phyloP scores from a whole-genome alignment of 2,113 vertebrate genomes.

The Brachyhypopomus occidentalis region DNA sequence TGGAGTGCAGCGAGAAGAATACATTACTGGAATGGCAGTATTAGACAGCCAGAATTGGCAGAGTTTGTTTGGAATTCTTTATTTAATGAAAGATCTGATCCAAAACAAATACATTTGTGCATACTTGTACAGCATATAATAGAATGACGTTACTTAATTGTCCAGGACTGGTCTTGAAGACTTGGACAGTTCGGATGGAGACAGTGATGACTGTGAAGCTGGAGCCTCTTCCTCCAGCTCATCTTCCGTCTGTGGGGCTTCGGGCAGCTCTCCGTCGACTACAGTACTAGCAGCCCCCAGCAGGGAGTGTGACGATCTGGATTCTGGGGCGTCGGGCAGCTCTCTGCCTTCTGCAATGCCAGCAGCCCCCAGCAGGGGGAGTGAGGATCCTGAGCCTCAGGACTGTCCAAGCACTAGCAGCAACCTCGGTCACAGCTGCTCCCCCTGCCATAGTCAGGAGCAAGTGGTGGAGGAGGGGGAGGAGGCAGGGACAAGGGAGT shows the following conservation, averaged over 20 bases:
- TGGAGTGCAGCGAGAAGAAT: neutral
- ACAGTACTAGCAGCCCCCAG: neutral
- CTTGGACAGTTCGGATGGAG: slow-evolving; percentile 71
- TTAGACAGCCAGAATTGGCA: too few species aligned
- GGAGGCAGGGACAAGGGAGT: neutral
- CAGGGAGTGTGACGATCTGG: neutral
- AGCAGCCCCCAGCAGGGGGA: neutral
- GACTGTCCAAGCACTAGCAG: slow-evolving; percentile 4
- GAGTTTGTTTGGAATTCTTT: too few species aligned
- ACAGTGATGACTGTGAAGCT: slow-evolving; percentile 65
- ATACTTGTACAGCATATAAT: neutral
- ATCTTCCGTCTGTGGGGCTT: slow-evolving; percentile 34
- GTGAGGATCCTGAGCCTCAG: neutral
- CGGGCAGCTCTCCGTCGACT: neutral
- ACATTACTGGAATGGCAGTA: too few species aligned
- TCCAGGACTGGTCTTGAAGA: slow-evolving; percentile 80
- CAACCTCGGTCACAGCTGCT: slow-evolving; percentile 40
- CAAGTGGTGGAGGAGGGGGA: neutral
- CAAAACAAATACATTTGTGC: too few species aligned
- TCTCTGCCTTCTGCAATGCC: neutral
- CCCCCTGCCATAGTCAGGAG: slow-evolving; percentile 15
- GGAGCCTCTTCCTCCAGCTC: slow-evolving; percentile 60
- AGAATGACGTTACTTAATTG: neutral
- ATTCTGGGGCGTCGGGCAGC: slow-evolving; percentile 42
- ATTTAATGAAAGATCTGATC: too few species aligned